These are phyloP conservation scores for Teleogryllus oceanicus DNA, from an alignment of 2,888 invertebrate species.

Conservation along the genomic window DNA sequence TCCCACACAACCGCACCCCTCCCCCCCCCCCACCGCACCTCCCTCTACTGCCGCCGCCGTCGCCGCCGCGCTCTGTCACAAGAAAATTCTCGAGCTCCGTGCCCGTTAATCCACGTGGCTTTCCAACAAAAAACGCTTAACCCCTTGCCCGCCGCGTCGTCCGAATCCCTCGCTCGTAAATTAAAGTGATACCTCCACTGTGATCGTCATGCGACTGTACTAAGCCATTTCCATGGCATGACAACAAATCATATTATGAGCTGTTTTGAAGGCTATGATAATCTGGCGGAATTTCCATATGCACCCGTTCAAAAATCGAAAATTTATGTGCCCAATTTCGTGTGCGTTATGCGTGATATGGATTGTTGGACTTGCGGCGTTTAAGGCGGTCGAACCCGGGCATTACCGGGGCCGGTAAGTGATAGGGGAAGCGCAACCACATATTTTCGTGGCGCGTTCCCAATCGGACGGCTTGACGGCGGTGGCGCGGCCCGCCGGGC, in stretches of 20 bases:
- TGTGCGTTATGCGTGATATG: slow-evolving; percentile 10
- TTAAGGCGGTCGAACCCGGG: neutral
- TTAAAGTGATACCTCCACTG: neutral
- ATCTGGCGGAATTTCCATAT: neutral
- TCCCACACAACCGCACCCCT: neutral
- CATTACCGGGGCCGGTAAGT: slow-evolving; percentile 1
- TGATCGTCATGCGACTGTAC: slow-evolving; percentile 1
- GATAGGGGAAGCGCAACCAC: neutral
- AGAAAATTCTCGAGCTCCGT: neutral
- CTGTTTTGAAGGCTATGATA: slow-evolving; percentile 18
- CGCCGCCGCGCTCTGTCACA: neutral
- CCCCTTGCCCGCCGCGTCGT: neutral
- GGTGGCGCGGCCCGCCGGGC: neutral
- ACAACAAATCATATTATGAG: slow-evolving; percentile 9
- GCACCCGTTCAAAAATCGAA: slow-evolving; percentile 18
- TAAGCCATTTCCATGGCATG: slow-evolving; percentile 5
- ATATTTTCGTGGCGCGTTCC: neutral
- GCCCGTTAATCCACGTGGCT: neutral
- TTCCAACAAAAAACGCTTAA: neutral
- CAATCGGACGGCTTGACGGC: neutral
- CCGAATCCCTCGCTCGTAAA: neutral
- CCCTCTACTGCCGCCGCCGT: neutral
- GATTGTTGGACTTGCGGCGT: slow-evolving; percentile 4
- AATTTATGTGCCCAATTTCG: slow-evolving; percentile 1
- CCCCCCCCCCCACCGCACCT: no score